phyloP scores from a whole-genome alignment of 2,797 vertebrate species.

The Mus caroli region DNA sequence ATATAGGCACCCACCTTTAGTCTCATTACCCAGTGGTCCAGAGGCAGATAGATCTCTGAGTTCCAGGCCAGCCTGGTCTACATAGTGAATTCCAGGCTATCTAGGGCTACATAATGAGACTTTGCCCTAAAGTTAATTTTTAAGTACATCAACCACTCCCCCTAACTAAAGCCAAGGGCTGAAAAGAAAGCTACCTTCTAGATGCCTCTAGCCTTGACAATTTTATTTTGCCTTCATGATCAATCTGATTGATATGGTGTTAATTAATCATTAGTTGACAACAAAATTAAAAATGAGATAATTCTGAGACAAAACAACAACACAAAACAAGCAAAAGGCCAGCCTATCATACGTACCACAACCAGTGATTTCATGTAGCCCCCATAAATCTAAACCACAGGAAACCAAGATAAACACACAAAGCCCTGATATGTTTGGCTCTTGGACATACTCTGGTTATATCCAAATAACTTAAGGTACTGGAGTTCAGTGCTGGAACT shows the following conservation, averaged over 20 bases:
- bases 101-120: background rate
- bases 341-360: background rate
- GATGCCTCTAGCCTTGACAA: background rate
- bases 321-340: background rate
- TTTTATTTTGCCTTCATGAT: conserved; percentile 7
- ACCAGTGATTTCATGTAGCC: conserved; percentile 19
- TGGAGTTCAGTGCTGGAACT: background rate
- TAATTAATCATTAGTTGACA: conserved; percentile 32
- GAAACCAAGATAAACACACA: conserved; percentile 39
- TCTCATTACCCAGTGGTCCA: background rate
- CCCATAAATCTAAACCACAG: background rate
- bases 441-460: background rate
- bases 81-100: background rate
- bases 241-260: background rate
- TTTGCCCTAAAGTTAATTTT: conserved; percentile 3
- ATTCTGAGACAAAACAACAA: conserved; percentile 26
- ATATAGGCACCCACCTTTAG: background rate
- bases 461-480: conserved; percentile 49
- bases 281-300: conserved; percentile 58
- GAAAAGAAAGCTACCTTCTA: conserved; percentile 39
- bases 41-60: background rate
- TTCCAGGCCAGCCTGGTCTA: background rate
- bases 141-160: background rate
- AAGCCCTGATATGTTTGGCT: background rate
- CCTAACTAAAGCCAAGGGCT: background rate